Percentiles rank a stretch among this genome's conserved stretches.
phyloP scores from a whole-genome alignment of 2,113 vertebrate species.

The Chaenogobius annularis region DNA sequence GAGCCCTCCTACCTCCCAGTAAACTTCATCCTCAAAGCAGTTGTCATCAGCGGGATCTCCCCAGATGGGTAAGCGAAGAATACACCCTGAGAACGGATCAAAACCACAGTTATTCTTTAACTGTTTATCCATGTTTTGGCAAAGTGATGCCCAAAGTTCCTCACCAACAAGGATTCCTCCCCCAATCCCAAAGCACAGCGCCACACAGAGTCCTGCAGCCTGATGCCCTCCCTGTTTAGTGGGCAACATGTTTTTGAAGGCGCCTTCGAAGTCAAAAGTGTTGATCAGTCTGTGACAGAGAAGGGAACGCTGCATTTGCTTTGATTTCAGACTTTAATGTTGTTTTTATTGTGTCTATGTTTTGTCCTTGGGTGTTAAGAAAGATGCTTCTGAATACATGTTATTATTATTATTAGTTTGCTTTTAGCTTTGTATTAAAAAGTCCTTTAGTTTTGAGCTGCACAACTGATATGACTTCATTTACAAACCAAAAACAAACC shows the following conservation, averaged over 20 bases:
- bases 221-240: constrained; percentile 85
- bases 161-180: constrained; percentile 90
- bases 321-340: no score
- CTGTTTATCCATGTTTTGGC: not conserved
- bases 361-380: not conserved
- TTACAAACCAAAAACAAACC: not conserved
- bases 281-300: constrained; percentile 73
- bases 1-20: constrained; percentile 89
- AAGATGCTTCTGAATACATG: no score
- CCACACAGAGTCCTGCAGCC: constrained; percentile 85
- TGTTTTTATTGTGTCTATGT: not conserved
- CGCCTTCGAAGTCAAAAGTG: constrained; percentile 76
- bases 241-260: constrained; percentile 46
- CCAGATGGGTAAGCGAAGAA: constrained; percentile 91
- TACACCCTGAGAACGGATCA: constrained; percentile 74
- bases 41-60: constrained; percentile 87
- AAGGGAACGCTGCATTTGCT: not conserved
- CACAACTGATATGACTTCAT: not conserved
- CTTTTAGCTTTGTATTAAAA: no score
- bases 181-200: constrained; percentile 84
- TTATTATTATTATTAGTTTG: no score
- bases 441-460: not conserved
- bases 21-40: constrained; percentile 89
- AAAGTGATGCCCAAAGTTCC: constrained; percentile 29
- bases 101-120: not conserved